Base-by-base conservation (phyloP, 1,140 invertebrate species). In the Drosophila suzukii region DNA sequence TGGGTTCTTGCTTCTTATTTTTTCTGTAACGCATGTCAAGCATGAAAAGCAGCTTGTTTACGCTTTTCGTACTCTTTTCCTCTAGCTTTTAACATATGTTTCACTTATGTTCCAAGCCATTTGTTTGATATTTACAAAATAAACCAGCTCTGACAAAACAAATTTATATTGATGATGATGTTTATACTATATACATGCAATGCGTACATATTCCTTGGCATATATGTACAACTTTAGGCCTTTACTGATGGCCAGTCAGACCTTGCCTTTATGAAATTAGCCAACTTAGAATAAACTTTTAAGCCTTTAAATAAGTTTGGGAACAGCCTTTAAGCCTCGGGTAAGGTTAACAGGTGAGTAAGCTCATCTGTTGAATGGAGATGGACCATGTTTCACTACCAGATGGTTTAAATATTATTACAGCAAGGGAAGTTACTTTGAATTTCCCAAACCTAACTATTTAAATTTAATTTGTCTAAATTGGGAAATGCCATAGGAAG, bases 11-110 rank as follows among this genome's bases (percentile, higher is more conserved):
- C 38, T 43, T 46, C 39, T 56, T 47, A 27, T 27, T 17, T 53
- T 27, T 34, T 61, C 39, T 41, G 53, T 49, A 46, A 65, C 41
- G 73, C 62, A 67, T 68, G 57, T 82, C 34, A 15, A 67, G 71
- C 66, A 75, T 81, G 82, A 67, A 59, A 59, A 63, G 63, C 70
- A 71, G 24, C 59, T 75, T 79, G 67, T 71, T 63, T 65, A 43
- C 56, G 20, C 34, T 63, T 50, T 65, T 61, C 27, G 10, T 30
- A 44, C 39, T 24, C 30, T 20, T 59, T 56, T 39, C 43, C 58
- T 50, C 57, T 41, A 63, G 41, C 72, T 70, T 53, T 76, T 66
- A 82, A 83, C 83, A 83, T 88, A 79, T 86, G 82, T 82, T 77
- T 67, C 68, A 60, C 67, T 81, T 72, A 38, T 78, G 78, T 72